phyloP scores from a whole-genome alignment of 1,140 invertebrate species.

The Tetragonula clypearis region DNA sequence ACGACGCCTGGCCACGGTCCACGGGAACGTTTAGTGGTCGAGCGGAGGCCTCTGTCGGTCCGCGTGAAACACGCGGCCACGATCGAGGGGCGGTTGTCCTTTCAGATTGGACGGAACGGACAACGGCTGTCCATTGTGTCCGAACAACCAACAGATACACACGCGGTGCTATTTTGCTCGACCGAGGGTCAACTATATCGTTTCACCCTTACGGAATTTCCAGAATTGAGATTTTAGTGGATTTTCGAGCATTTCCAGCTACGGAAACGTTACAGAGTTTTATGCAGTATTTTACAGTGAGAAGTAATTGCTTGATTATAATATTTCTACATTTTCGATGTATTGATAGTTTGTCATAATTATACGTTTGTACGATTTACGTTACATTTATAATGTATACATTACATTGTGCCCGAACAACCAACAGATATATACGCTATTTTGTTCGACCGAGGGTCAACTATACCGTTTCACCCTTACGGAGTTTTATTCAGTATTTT shows the following conservation, averaged over 20 bases:
- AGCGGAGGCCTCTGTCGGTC: constrained; percentile 1
- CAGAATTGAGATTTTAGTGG: too few species aligned
- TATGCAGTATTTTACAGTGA: too few species aligned
- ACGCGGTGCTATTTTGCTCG: not conserved
- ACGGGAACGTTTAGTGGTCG: constrained; percentile 40
- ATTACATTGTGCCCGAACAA: too few species aligned
- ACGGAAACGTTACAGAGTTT: too few species aligned
- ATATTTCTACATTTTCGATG: too few species aligned
- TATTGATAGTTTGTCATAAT: too few species aligned
- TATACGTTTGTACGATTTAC: too few species aligned
- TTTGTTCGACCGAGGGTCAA: not conserved
- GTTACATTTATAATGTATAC: too few species aligned
- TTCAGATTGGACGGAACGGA: constrained; percentile 48
- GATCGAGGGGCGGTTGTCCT: not conserved
- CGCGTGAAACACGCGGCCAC: constrained; percentile 22
- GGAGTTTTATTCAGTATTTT: too few species aligned
- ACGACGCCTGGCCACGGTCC: constrained; percentile 8
- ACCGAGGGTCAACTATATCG: too few species aligned
- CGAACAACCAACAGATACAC: constrained; percentile 45
- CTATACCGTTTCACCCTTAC: not conserved
- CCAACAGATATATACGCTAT: constrained; percentile 26
- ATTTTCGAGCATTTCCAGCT: too few species aligned
- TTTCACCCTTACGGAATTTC: not conserved
- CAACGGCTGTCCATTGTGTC: constrained; percentile 23
- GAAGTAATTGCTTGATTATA: too few species aligned